Conservation (phyloP, 2,888 invertebrate genomes). For the Synanthedon tipuliformis region DNA sequence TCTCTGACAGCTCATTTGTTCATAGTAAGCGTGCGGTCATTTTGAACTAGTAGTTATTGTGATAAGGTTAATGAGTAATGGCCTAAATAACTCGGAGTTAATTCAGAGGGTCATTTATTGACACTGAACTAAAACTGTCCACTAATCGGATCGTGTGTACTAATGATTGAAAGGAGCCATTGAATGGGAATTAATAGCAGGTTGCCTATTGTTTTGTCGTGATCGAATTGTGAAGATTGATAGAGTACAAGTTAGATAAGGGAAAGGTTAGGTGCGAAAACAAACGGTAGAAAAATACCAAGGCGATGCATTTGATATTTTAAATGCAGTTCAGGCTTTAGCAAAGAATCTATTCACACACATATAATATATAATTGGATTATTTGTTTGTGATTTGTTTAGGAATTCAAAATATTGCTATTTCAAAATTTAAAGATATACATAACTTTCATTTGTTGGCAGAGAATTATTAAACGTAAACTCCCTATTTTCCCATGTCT, state of each 20-base stretch:
- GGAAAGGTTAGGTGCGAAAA: slow-evolving; percentile 23
- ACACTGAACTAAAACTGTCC: slow-evolving; percentile 61
- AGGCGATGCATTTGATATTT: slow-evolving; percentile 27
- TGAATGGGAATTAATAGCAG: slow-evolving; percentile 20
- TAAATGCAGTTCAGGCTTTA: slow-evolving; percentile 5
- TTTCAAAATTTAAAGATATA: no score
- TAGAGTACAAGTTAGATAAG: slow-evolving; percentile 16
- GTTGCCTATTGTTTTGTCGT: slow-evolving; percentile 16
- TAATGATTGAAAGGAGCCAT: slow-evolving; percentile 25
- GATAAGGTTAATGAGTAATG: slow-evolving; percentile 24
- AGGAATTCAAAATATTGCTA: no score
- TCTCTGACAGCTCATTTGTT: slow-evolving; percentile 51
- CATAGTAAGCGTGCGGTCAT: slow-evolving; percentile 20
- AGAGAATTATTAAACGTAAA: no score
- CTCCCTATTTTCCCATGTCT: no score
- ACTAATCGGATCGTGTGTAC: slow-evolving; percentile 6
- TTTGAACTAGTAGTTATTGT: slow-evolving; percentile 21
- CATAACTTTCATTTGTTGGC: no score
- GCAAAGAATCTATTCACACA: slow-evolving; percentile 4
- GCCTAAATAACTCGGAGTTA: slow-evolving; percentile 36
- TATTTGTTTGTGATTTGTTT: no score
- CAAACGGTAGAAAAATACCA: slow-evolving; percentile 25
- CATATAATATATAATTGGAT: slow-evolving; percentile 3
- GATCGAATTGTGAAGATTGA: slow-evolving; percentile 16
- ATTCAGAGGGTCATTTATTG: slow-evolving; percentile 38